Evolutionary conservation across 1,140 invertebrate genomes (phyloP).

Genomic region (Venustaconcha ellipsiformis): DNA sequence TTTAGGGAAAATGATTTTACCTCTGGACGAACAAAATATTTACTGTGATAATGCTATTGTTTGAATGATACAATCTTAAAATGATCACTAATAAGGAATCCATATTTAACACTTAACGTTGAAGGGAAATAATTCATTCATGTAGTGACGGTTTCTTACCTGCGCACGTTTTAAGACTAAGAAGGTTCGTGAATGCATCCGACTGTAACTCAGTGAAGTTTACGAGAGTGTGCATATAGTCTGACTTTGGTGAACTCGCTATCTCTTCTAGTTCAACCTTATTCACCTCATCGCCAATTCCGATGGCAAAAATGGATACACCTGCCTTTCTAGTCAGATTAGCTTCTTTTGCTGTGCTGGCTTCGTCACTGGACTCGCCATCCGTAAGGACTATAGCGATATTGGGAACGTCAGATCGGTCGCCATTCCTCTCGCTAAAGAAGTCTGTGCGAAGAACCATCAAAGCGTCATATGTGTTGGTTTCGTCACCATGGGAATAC

Average conservation of each 20-base stretch:
- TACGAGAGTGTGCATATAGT: neutral
- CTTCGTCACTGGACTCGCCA: slow-evolving; percentile 19
- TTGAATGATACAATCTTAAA: too few species aligned
- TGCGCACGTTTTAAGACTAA: neutral
- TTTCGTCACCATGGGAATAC: neutral
- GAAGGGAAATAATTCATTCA: too few species aligned
- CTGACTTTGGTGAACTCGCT: neutral
- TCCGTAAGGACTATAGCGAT: slow-evolving; percentile 40
- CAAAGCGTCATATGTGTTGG: slow-evolving; percentile 27
- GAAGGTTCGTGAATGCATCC: neutral
- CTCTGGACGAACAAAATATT: too few species aligned
- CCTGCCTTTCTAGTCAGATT: slow-evolving; percentile 13
- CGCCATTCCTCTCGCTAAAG: slow-evolving; percentile 23
- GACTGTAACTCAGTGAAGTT: neutral
- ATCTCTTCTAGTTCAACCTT: neutral
- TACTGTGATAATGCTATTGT: too few species aligned
- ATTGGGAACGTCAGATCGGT: slow-evolving; percentile 16
- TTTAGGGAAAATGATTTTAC: too few species aligned
- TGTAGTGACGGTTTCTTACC: too few species aligned
- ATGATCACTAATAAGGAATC: too few species aligned
- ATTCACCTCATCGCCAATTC: slow-evolving; percentile 26
- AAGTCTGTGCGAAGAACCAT: slow-evolving; percentile 4
- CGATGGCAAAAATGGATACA: slow-evolving; percentile 33
- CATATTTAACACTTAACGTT: too few species aligned
- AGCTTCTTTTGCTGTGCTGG: slow-evolving; percentile 19